phyloP scores from a whole-genome alignment of 1,140 invertebrate species.

The Asobara japonica region DNA sequence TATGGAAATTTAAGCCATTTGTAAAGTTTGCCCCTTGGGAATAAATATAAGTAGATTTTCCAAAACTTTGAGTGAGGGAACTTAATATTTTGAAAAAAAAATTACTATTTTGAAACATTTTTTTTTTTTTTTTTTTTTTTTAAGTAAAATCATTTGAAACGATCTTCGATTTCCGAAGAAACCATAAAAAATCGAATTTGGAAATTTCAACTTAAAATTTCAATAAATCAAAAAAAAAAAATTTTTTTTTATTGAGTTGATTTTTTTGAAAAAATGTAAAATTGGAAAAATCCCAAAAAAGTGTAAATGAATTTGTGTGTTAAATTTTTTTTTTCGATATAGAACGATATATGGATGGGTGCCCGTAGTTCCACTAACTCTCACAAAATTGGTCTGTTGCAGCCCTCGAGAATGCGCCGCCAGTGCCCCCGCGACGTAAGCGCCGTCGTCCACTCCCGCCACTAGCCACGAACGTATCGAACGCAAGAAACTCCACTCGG shows the following conservation, averaged over 20 bases:
- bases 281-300: too few species aligned
- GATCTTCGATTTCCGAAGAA: too few species aligned
- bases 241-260: too few species aligned
- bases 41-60: neutral
- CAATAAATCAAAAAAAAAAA: too few species aligned
- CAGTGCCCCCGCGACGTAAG: conserved; percentile 60
- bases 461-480: neutral
- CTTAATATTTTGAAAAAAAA: neutral
- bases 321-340: too few species aligned
- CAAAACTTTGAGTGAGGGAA: neutral
- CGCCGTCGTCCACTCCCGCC: conserved; percentile 9
- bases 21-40: neutral
- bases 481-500: neutral
- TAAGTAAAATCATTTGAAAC: too few species aligned
- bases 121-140: too few species aligned
- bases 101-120: too few species aligned
- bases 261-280: too few species aligned
- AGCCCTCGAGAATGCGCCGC: conserved; percentile 52
- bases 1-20: neutral
- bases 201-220: too few species aligned
- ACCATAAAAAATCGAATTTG: too few species aligned
- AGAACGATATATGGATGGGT: conserved; percentile 13
- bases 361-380: neutral
- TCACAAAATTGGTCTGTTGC: conserved; percentile 38
- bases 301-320: too few species aligned